Base-by-base conservation (phyloP, 2,113 vertebrate species). In the Engystomops pustulosus region DNA sequence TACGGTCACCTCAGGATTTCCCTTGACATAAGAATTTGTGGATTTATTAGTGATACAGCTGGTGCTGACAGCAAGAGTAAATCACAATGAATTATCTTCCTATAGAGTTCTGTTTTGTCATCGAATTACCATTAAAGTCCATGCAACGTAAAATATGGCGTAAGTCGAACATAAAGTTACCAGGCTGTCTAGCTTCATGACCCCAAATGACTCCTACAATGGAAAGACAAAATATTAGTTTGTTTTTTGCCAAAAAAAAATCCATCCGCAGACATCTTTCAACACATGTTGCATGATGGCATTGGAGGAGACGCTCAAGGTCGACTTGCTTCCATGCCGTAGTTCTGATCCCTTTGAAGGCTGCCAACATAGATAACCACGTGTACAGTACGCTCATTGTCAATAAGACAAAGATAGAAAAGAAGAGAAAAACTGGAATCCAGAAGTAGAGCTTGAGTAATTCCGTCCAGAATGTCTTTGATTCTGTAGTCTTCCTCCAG, bases 1-100 rank as follows among this genome's bases (percentile, higher is more conserved):
- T 83, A 80, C 85, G 85, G 86, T 86, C 87, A 88, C 82, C 75
- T 58, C 36, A 36, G 75, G 75, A 60, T 58, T 78, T 78, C 51
- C 75, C 36, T 60, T 41, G 75, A 78, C 32, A 78, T 38, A 41
- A 41, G 80, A 89, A 55, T 38, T 38, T 86, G 87, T 89, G 89
- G 49, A 74, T 74, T 27, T 74, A 74, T 89, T 75, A 86, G 88
- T 88, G 85, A 86, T 84, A 90, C 88, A 90, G 88, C 91, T 88
- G 89, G 90, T 89, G 89, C 90, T 89, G 69, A 74, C 69, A 82
- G 80, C 44, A 30, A 30, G 12, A 44, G 80, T 53, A 58, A 41
- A 55, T 45, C 36, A 30, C 41, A 44, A 38, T 6, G 41, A 74
- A 49, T 49, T 74, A 23, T 30, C 70, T 14, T 41, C 18, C 34